These are phyloP conservation scores for Chrysochloris asiatica DNA, from an alignment of 2,113 vertebrate species.

Conservation along the genomic window DNA sequence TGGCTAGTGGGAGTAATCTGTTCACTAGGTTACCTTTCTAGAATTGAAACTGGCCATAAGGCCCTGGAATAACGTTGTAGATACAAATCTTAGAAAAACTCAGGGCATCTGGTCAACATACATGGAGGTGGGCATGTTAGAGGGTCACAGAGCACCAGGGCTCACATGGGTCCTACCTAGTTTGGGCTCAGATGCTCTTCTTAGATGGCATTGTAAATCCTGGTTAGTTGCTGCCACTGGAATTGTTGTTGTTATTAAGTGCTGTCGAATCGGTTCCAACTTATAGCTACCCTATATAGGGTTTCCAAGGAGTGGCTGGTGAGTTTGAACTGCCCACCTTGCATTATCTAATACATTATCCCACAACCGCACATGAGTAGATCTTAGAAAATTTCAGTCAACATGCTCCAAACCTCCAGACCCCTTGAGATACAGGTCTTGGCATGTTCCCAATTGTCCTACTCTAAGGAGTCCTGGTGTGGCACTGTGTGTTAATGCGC, in stretches of 20 bases:
- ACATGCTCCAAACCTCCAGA: background rate
- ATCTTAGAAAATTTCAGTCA: background rate
- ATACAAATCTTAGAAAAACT: background rate
- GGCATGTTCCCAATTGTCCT: background rate
- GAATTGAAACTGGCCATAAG: background rate
- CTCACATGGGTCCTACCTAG: background rate
- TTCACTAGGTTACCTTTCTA: background rate
- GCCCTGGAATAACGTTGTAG: background rate
- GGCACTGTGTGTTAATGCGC: too few species aligned
- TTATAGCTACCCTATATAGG: too few species aligned
- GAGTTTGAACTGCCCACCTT: too few species aligned
- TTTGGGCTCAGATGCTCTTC: background rate
- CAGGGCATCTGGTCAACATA: background rate
- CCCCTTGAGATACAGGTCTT: background rate
- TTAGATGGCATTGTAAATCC: background rate
- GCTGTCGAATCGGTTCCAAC: too few species aligned
- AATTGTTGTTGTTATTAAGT: too few species aligned
- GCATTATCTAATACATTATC: too few species aligned
- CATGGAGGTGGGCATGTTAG: background rate
- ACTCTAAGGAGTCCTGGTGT: too few species aligned
- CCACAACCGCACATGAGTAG: background rate
- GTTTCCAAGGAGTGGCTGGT: too few species aligned
- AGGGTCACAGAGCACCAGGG: background rate
- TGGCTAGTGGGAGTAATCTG: background rate
- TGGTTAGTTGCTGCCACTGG: background rate